Evolutionary conservation across 2,797 vertebrate genomes (phyloP).

Genomic region (Mus minutoides): DNA sequence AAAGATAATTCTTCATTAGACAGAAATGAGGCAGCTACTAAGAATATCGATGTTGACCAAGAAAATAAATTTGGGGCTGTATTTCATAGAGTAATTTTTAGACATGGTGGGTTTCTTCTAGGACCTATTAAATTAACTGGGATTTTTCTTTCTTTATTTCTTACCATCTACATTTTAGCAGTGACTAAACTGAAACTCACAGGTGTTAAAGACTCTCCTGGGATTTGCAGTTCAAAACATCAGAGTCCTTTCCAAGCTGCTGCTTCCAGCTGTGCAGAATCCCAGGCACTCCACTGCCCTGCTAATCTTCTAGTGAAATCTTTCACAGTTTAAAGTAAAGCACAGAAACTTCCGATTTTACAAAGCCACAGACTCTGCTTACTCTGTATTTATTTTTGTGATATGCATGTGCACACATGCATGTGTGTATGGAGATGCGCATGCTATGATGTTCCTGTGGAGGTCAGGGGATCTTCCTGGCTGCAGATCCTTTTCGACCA

Average conservation of each 20-base stretch:
- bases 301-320: neutral
- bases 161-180: neutral
- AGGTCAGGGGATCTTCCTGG: neutral
- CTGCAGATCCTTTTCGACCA: neutral
- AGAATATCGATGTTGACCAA: conserved; percentile 39
- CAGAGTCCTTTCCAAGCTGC: neutral
- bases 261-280: neutral
- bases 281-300: neutral
- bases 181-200: neutral
- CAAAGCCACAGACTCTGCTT: neutral
- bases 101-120: conserved; percentile 29
- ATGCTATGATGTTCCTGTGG: neutral
- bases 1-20: conserved; percentile 35
- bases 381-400: neutral
- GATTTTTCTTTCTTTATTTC: neutral
- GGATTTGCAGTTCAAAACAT: neutral
- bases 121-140: neutral
- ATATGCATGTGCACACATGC: no score
- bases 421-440: neutral
- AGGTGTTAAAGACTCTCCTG: neutral
- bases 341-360: neutral
- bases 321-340: neutral
- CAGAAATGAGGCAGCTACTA: neutral
- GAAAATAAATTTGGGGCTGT: conserved; percentile 16
- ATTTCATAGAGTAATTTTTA: conserved; percentile 19